Percentiles rank a stretch among this genome's conserved stretches.
Conservation (phyloP, 2,888 invertebrate species). For the Drosophila cyrtoloma region DNA sequence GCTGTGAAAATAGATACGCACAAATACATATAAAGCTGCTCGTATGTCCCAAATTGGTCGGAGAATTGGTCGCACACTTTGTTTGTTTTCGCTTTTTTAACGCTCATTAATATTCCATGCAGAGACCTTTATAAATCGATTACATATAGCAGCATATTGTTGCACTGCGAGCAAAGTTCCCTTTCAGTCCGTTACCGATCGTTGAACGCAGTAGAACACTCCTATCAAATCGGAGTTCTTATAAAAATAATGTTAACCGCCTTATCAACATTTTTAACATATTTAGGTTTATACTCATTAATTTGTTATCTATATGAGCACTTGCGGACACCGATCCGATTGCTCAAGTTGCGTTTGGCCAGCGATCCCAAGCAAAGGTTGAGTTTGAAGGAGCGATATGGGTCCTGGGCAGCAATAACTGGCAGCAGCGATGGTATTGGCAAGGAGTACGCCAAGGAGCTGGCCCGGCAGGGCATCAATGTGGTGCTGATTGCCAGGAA, state of each 20-base stretch:
- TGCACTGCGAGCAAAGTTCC: not conserved
- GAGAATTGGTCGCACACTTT: conserved; percentile 16
- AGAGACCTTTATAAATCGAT: conserved; percentile 12
- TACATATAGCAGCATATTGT: not conserved
- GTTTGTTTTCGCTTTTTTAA: conserved; percentile 30
- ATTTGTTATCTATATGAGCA: conserved; percentile 87
- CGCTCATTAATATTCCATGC: conserved; percentile 44
- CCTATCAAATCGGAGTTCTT: conserved; percentile 2
- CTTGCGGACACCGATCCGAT: conserved; percentile 87
- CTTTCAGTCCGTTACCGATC: conserved; percentile 38
- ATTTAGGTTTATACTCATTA: conserved; percentile 86
- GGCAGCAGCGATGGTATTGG: conserved; percentile 96
- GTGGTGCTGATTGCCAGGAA: conserved; percentile 92
- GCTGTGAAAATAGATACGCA: not conserved
- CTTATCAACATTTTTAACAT: conserved; percentile 82
- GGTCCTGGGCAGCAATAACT: conserved; percentile 95
- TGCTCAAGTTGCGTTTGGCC: conserved; percentile 75
- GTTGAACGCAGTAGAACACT: conserved; percentile 24
- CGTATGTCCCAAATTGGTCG: conserved; percentile 11
- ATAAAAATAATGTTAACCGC: conserved; percentile 31
- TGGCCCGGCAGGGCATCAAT: conserved; percentile 91
- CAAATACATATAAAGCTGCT: conserved; percentile 11
- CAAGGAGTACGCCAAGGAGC: conserved; percentile 92
- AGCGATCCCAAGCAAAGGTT: conserved; percentile 87
- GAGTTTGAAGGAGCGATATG: conserved; percentile 89